phyloP scores from a whole-genome alignment of 1,140 invertebrate species.

The Pseudomyrmex dendroicus region DNA sequence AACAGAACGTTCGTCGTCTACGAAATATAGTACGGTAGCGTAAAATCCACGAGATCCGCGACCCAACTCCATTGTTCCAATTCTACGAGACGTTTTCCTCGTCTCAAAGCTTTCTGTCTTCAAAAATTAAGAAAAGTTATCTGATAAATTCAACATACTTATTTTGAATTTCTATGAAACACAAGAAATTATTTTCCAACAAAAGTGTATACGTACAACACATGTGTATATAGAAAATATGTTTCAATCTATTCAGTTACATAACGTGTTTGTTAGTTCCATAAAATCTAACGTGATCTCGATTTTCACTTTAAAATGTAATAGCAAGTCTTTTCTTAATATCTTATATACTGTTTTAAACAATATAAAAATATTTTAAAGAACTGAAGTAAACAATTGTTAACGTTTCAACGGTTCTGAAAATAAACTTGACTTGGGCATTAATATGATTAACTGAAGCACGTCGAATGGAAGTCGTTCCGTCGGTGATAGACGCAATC shows the following conservation, averaged over 20 bases:
- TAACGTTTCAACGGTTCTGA: not conserved
- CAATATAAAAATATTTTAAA: no score
- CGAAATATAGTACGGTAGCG: constrained; percentile 4
- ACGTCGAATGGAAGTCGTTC: not conserved
- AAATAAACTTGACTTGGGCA: not conserved
- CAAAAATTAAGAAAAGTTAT: not conserved
- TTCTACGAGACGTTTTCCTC: not conserved
- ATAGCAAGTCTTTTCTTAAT: no score
- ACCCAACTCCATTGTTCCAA: constrained; percentile 10
- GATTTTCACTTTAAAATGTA: no score
- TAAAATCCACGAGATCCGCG: not conserved
- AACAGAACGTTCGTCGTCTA: constrained; percentile 8
- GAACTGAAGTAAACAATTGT: no score
- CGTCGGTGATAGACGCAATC: constrained; percentile 35
- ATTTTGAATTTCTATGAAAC: not conserved
- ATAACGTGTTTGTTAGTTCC: no score
- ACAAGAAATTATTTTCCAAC: not conserved
- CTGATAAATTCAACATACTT: no score
- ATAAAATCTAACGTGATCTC: no score
- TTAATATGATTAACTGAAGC: constrained; percentile 3
- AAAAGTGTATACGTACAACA: not conserved
- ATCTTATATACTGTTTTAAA: no score
- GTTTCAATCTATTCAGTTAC: no score
- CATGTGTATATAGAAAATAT: not conserved
- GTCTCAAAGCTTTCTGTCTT: not conserved